Evolutionary conservation across 1,140 invertebrate genomes (phyloP).

Genomic region (Ceratitis capitata): DNA sequence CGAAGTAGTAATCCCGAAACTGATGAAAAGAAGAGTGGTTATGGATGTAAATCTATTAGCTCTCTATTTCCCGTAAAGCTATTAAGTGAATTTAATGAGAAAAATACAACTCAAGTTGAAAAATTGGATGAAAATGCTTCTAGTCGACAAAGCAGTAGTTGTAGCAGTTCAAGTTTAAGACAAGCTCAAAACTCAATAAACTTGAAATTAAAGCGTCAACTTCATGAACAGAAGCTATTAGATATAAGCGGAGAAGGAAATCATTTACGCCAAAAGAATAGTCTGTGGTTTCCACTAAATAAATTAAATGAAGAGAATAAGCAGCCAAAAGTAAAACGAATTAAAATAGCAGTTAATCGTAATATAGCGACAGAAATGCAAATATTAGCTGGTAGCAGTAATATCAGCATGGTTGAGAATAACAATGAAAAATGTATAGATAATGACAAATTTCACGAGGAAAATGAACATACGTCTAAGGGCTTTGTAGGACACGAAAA

Average conservation of each 20-base stretch:
- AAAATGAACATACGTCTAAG: background rate
- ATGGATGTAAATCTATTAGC: background rate
- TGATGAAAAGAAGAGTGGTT: background rate
- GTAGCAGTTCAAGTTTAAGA: conserved; percentile 47
- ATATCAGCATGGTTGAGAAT: conserved; percentile 44
- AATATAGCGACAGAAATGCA: conserved; percentile 44
- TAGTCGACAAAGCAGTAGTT: conserved; percentile 44
- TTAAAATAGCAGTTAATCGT: conserved; percentile 51
- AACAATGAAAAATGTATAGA: conserved; percentile 41
- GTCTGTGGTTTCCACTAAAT: background rate
- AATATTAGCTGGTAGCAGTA: conserved; percentile 43
- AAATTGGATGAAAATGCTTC: background rate
- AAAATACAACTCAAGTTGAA: background rate
- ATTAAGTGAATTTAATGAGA: background rate
- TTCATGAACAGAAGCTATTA: background rate
- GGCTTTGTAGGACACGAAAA: background rate
- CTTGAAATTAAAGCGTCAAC: conserved; percentile 42
- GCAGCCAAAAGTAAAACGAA: conserved; percentile 47
- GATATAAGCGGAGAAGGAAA: conserved; percentile 41
- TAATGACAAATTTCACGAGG: background rate
- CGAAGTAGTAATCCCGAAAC: too few relatives aligned
- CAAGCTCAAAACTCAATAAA: conserved; percentile 47
- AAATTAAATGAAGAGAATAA: background rate
- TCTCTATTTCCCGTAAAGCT: background rate
- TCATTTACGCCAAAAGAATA: conserved; percentile 10